A percentile compares a stretch with the other conserved stretches of the same genome.
Conservation (phyloP, 2,113 vertebrate genomes). For the Myiagra hebetior region DNA sequence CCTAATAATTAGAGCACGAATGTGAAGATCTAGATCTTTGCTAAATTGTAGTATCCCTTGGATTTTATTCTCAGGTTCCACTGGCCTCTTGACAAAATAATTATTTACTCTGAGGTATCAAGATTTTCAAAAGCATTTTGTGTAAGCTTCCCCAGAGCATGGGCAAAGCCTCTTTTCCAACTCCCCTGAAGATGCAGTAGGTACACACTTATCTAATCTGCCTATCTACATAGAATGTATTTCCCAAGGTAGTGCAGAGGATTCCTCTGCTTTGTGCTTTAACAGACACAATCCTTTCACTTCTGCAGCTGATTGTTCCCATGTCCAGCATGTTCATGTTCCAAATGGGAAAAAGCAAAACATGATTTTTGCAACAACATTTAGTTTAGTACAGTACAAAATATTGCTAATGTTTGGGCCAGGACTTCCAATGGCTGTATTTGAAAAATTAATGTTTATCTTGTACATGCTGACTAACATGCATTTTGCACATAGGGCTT, state of each 20-base stretch:
- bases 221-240: background rate
- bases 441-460: background rate
- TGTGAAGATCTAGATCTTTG: background rate
- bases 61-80: background rate
- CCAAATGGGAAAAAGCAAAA: background rate
- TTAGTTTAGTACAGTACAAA: background rate
- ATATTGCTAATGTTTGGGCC: background rate
- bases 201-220: background rate
- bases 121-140: background rate
- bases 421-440: background rate
- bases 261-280: background rate
- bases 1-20: background rate
- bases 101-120: background rate
- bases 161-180: background rate
- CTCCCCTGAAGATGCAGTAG: background rate
- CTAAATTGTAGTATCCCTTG: background rate
- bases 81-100: background rate
- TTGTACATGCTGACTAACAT: background rate
- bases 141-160: background rate
- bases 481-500: background rate
- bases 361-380: background rate
- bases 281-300: fast-evolving
- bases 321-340: background rate
- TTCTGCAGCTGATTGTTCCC: background rate
- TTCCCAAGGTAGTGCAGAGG: background rate